Base-by-base conservation (phyloP, 1,140 invertebrate genomes). In the Zaprionus vittiger region DNA sequence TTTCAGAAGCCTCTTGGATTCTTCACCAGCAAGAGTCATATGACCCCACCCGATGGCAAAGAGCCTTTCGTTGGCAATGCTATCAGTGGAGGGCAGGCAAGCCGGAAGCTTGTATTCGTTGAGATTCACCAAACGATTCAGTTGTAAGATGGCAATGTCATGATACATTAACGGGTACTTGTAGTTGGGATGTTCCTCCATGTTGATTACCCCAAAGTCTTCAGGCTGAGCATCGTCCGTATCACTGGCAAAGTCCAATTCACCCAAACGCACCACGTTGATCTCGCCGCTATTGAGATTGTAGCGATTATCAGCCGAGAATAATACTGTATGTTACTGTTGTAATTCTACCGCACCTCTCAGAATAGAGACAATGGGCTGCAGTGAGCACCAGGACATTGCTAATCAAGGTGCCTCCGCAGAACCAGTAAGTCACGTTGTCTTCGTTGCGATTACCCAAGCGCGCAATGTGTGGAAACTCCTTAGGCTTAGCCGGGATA, bases 361-460 rank as follows among this genome's bases (percentile, higher is more conserved):
- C 15, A 12, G 44, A 47, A 7, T 67, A 81, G 38, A 91, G 78
- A 24, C 93, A 93, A 66, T 93, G 93, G 20, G 93, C 93, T 2
- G 93, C 92, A 0, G 93, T 93, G 0, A 93, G 64, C 28, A 93
- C 79, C 77, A 85, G 82, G 12, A 70, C 70, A 52, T 91, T 77
- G 26, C 83, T 93, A n/a, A 93, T 91, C 24, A 93, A 67, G 4
- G 92, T 93, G 15, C 93, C 93, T 14, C 90, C 92, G 73, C 93
- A 93, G 57, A 91, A 78, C 87, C 92, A 93, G 14, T 34, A 54
- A 31, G 64, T 56, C 15, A 65, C 20, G 11, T 80, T 80, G n/a
- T 78, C 22, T 1, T 55, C 52, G 15, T 73, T 17, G 15, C 73
- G 73, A 60, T 79, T 73, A 5, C 92, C 93, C 57, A 93, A 59